Evolutionary conservation across 2,888 invertebrate genomes (phyloP), one percentile per base, ranked within the genome.

Genomic region (Spilosoma lubricipeda): DNA sequence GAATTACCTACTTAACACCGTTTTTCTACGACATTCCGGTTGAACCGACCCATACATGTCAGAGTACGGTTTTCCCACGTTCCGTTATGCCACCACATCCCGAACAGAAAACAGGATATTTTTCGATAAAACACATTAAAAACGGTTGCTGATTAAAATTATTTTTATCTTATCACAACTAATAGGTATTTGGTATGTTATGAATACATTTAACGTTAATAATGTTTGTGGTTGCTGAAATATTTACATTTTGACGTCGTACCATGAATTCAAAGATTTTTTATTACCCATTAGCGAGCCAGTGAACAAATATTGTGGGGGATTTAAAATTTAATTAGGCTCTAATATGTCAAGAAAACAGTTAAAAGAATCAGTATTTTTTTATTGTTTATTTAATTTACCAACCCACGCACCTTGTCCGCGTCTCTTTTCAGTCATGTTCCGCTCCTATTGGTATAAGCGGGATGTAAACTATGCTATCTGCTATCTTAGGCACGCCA

Each of bases 91-190:
- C 30, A 70, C n/a, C n/a, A 36, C 27, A 63, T 63, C 70, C 70
- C 8, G 42, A 8, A 65, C 8, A 65, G 3, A 8, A n/a, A n/a
- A 45, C 48, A n/a, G 36, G 69, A 36, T 84, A 82, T 80, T 70
- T 83, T 72, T 77, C 77, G 74, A 71, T 65, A 70, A 23, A n/a
- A 42, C 39, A 36, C n/a, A 27, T 67, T 66, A 52, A 76, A 74
- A 77, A 76, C 76, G 75, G 78, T 82, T 52, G 63, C 52, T 33
- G 74, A 76, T 75, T 84, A 80, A 67, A 83, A 80, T 71, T 77
- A 78, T 52, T 70, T 56, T 80, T 83, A 83, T 83, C 82, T 84
- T 80, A 84, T 83, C 82, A 80, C 68, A 68, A 78, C 82, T 52
- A 52, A 77, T 72, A 77, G 82, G 71, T 79, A 76, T 74, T 80